These are phyloP conservation scores for Xiphophorus birchmanni DNA, from an alignment of 2,797 vertebrate species.

Conservation along the genomic window DNA sequence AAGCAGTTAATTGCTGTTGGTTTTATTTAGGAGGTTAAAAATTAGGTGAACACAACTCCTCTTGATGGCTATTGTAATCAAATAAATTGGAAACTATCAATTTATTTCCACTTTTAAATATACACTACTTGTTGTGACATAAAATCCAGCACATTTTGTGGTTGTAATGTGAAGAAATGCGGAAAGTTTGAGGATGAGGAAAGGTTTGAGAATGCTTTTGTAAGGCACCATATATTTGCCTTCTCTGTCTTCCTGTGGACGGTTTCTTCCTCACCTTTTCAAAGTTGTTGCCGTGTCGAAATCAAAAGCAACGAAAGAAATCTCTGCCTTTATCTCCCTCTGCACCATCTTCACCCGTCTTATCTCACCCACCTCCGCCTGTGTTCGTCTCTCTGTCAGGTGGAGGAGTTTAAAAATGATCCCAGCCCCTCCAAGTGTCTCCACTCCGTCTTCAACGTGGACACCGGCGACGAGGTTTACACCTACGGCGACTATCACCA, in stretches of 20 bases:
- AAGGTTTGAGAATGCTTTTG: background rate
- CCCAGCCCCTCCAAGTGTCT: constrained; percentile 92
- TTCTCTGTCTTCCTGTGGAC: background rate
- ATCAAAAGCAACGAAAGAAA: background rate
- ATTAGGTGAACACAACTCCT: background rate
- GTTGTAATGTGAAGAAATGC: background rate
- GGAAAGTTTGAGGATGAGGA: background rate
- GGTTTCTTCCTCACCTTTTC: background rate
- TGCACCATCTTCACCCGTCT: background rate
- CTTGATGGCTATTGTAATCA: no score
- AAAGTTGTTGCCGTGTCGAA: background rate
- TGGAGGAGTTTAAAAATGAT: constrained; percentile 96
- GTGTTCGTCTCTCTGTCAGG: constrained; percentile 73
- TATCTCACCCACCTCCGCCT: background rate
- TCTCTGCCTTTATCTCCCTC: background rate
- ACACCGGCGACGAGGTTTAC: constrained; percentile 90
- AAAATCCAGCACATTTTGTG: background rate
- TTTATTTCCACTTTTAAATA: background rate
- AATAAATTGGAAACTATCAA: no score
- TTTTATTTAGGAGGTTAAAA: background rate
- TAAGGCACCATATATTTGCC: background rate
- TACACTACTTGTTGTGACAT: background rate
- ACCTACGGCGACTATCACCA: constrained; percentile 87
- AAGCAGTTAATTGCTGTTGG: background rate
- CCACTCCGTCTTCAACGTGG: constrained; percentile 90